Conservation (phyloP, 2,888 invertebrate species). For the Gasteruption jaculator region DNA sequence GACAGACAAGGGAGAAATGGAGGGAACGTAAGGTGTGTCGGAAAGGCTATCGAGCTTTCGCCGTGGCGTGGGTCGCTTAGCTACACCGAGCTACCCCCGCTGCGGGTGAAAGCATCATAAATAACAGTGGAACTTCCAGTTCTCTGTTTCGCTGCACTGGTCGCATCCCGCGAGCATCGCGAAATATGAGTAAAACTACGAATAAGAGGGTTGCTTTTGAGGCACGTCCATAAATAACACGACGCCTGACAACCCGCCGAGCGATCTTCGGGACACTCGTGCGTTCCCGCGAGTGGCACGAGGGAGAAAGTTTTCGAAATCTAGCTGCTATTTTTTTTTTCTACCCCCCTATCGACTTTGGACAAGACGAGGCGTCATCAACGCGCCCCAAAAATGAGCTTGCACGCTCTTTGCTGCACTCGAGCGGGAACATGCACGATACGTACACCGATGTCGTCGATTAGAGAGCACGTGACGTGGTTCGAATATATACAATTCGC, state of each 20-base stretch:
- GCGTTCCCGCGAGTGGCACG: too few species aligned
- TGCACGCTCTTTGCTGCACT: too few species aligned
- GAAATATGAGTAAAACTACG: constrained; percentile 38
- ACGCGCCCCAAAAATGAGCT: too few species aligned
- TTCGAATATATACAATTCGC: constrained; percentile 28
- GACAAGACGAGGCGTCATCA: too few species aligned
- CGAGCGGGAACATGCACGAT: too few species aligned
- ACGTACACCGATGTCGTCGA: too few species aligned
- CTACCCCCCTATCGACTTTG: not conserved
- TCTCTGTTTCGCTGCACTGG: too few species aligned
- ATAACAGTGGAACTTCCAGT: constrained; percentile 36
- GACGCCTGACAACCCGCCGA: constrained; percentile 36
- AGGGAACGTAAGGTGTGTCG: constrained; percentile 17
- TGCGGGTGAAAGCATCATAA: constrained; percentile 36
- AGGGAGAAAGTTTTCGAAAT: too few species aligned
- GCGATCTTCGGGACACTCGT: constrained; percentile 23
- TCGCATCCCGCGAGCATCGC: too few species aligned
- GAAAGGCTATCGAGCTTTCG: constrained; percentile 28
- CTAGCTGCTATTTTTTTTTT: constrained; percentile 7
- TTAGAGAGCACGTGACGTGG: too few species aligned
- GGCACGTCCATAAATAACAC: constrained; percentile 42
- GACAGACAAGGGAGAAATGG: constrained; percentile 5
- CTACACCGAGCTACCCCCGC: too few species aligned
- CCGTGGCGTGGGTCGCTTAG: constrained; percentile 26
- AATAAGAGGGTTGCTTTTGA: constrained; percentile 42